These are phyloP conservation scores for Dromiciops gliroides DNA, from an alignment of 2,113 vertebrate genomes.

Conservation along the genomic window DNA sequence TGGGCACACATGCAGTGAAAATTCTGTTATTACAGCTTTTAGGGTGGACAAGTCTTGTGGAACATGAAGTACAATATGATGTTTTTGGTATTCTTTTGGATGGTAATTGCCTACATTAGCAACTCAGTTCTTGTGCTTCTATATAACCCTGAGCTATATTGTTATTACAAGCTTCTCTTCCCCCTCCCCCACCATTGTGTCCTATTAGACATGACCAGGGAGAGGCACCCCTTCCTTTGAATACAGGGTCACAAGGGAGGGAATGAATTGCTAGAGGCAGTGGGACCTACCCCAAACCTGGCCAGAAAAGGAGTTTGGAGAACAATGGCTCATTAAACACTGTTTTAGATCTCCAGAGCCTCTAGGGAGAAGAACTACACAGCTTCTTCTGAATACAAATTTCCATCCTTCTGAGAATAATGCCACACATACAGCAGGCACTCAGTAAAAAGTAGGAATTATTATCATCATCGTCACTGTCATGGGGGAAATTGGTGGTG, in stretches of 20 bases:
- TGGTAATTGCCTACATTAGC: background rate
- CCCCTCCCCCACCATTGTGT: background rate
- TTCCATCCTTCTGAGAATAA: constrained; percentile 11
- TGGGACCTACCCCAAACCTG: background rate
- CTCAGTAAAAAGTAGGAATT: background rate
- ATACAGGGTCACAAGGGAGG: background rate
- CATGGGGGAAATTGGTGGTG: too few relatives aligned
- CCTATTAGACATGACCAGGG: background rate
- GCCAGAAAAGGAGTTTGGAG: background rate
- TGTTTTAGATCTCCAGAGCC: background rate
- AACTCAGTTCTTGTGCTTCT: background rate
- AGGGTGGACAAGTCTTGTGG: constrained; percentile 35
- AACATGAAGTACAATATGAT: constrained; percentile 11
- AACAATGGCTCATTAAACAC: background rate
- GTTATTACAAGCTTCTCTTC: background rate
- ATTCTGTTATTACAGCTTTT: constrained; percentile 47
- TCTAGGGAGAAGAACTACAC: background rate
- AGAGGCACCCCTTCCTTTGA: background rate
- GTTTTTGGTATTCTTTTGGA: constrained; percentile 36
- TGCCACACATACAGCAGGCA: background rate
- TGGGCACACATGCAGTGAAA: constrained; percentile 59
- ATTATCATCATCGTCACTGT: background rate
- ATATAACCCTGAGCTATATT: background rate
- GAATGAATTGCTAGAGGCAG: background rate
- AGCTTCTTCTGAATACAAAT: background rate